Evolutionary conservation across 2,888 invertebrate species (phyloP), one percentile per base, ranked within the genome.

Genomic region (Liopterus haemorrhoidalis): DNA sequence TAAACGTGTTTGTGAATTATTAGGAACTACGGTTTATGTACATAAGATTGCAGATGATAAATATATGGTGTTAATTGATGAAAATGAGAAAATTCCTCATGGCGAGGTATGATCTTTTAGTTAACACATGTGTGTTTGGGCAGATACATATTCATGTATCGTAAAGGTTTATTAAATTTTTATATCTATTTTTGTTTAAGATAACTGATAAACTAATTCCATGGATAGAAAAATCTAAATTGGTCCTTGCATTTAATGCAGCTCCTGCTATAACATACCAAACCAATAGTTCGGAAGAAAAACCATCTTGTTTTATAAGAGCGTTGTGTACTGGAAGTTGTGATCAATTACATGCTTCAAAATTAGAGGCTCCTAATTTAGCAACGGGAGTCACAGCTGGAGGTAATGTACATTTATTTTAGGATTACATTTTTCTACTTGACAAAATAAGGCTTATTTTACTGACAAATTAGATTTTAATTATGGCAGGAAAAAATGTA

Each of bases 301-400:
- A 54, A 36, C 53, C 57, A 8, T 49, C 56, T 19, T 59, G 60
- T 20, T 42, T 64, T 25, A 56, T 63, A 27, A 54, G 57, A 46
- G 50, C 49, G 9, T 46, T 67, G n/a, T 49, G 41, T 12, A 56
- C 60, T 12, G 56, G 54, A 24, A 41, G 48, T 9, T 39, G 42
- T 12, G 48, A 46, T 25, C 42, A 38, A 8, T 55, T 53, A 30
- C 40, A 48, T 21, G 60, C 55, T 48, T 44, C 48, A 8, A 59
- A 55, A 49, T 50, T 68, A 24, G 62, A 64, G 53, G 49, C 59
- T 2, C 68, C 68, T 1, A 68, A 68, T 51, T 52, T 67, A 32
- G 52, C 66, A 4, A 60, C 65, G 8, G 66, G 66, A 12, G 51
- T 68, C 35, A 57, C 61, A 16, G 65, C 67, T 18, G 57, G 56